Evolutionary conservation across 1,140 invertebrate species (phyloP).

Genomic region (Conus ventricosus): DNA sequence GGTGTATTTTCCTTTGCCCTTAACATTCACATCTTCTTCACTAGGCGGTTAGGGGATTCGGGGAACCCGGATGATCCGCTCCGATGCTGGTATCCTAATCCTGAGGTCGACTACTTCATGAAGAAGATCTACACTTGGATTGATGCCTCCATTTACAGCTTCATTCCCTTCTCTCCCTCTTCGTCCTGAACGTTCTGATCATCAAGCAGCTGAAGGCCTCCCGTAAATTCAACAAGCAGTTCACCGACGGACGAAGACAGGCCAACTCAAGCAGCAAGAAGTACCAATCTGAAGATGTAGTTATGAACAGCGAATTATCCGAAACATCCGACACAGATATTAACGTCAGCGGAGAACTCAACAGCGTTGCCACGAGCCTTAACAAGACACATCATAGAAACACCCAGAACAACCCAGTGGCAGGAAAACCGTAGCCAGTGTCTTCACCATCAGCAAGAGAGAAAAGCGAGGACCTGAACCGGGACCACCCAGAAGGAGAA

Average conservation of each 20-base stretch:
- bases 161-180: conserved; percentile 35
- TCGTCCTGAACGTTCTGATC: conserved; percentile 39
- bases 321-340: neutral
- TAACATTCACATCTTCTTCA: conserved; percentile 38
- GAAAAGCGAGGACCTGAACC: neutral
- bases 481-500: neutral
- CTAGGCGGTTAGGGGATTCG: neutral
- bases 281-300: too few species aligned
- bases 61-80: neutral
- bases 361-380: too few species aligned
- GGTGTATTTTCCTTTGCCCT: conserved; percentile 38
- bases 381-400: neutral
- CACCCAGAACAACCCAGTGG: neutral
- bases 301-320: neutral
- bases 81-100: conserved; percentile 14
- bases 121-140: conserved; percentile 41
- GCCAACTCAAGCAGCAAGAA: neutral
- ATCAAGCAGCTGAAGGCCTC: conserved; percentile 20
- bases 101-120: conserved; percentile 23
- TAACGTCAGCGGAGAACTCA: neutral
- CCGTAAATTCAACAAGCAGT: conserved; percentile 16
- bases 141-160: conserved; percentile 43
- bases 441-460: neutral
- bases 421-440: neutral
- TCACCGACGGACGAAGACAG: neutral